Conservation (phyloP, 1,140 invertebrate species). For the Procambarus virginalis region DNA sequence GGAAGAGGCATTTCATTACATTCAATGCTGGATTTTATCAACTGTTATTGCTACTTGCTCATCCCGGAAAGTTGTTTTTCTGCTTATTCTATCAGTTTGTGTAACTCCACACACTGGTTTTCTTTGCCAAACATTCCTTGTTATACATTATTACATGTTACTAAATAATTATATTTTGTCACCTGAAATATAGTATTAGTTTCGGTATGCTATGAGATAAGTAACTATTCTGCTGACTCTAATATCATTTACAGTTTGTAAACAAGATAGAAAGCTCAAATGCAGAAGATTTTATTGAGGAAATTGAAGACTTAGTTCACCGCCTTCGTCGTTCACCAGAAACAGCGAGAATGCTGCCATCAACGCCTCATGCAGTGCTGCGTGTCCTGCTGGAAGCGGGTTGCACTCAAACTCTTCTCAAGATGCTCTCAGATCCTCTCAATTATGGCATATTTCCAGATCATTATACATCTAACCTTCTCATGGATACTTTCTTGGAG, state of each 20-base stretch:
- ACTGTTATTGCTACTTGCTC: too few relatives aligned
- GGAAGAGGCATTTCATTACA: too few relatives aligned
- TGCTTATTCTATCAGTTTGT: too few relatives aligned
- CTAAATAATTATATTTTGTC: too few relatives aligned
- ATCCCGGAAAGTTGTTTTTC: too few relatives aligned
- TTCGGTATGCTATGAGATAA: too few relatives aligned
- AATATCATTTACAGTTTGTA: conserved; percentile 25
- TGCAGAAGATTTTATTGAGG: conserved; percentile 74
- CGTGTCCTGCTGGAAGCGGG: conserved; percentile 80
- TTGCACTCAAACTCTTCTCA: conserved; percentile 79
- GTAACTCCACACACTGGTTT: too few relatives aligned
- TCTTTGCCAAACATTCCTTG: too few relatives aligned
- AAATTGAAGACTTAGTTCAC: conserved; percentile 81
- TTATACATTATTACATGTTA: too few relatives aligned
- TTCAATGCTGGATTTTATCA: too few relatives aligned
- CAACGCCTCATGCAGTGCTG: conserved; percentile 87
- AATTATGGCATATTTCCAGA: conserved; percentile 94
- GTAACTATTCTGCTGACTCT: too few relatives aligned
- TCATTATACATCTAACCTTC: conserved; percentile 83
- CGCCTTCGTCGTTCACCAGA: conserved; percentile 83
- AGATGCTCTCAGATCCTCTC: conserved; percentile 85
- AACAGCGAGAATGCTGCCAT: conserved; percentile 82
- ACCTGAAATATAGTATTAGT: too few relatives aligned
- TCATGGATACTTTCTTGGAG: conserved; percentile 87
- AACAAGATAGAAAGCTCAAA: conserved; percentile 23